Conservation (phyloP, 92 coral and sea anemone species). For the Parazoanthus swiftii region DNA sequence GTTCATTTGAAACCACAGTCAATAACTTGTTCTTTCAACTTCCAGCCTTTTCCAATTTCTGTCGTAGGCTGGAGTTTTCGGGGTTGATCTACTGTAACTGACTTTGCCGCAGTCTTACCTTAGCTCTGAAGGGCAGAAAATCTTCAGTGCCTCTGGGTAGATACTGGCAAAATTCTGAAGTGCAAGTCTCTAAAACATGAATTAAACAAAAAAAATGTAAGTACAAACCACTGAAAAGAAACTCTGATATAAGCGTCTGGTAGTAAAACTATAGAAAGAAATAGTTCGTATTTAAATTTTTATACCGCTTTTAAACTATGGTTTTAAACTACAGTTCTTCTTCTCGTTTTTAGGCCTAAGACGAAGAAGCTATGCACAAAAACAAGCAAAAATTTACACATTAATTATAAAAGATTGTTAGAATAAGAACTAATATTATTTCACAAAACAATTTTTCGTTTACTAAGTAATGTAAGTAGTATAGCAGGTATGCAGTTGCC, state of each 20-base stretch:
- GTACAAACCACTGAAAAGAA: not conserved
- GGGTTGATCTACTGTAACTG: no score
- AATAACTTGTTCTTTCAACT: no score
- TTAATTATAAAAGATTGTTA: no score
- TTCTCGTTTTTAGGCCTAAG: not conserved
- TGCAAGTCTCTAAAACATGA: slow-evolving; percentile 57
- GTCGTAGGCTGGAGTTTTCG: no score
- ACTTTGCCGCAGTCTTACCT: slow-evolving; percentile 52
- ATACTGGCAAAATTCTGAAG: slow-evolving; percentile 77
- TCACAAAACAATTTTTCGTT: no score
- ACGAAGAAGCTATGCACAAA: not conserved
- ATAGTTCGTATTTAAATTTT: no score
- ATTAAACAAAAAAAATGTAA: not conserved
- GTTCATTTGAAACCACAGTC: no score
- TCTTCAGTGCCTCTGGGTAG: slow-evolving; percentile 75
- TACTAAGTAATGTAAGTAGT: no score
- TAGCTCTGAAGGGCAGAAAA: slow-evolving; percentile 73
- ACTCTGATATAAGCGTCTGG: not conserved
- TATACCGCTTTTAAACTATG: no score
- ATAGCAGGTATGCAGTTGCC: no score
- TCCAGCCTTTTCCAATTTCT: no score
- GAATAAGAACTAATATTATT: not conserved
- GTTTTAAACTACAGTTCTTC: not conserved
- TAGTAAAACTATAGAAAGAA: no score
- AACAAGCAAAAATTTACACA: not conserved